phyloP scores from a whole-genome alignment of 1,140 invertebrate genomes.

The Hermetia illucens region DNA sequence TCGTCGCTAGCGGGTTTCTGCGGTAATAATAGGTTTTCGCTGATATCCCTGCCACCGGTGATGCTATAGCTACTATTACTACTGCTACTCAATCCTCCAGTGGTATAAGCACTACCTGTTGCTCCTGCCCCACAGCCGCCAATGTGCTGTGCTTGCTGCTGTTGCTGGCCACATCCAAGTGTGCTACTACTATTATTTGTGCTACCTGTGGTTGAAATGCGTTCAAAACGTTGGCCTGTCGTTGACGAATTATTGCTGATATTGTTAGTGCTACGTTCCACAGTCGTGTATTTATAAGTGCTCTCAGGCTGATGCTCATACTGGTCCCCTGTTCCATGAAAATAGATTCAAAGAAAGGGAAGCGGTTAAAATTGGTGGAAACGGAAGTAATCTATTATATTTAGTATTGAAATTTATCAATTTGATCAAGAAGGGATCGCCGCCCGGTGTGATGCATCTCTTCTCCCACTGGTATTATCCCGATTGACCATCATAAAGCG shows the following conservation, averaged over 20 bases:
- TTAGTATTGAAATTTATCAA: too few relatives aligned
- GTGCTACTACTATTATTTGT: conserved; percentile 1
- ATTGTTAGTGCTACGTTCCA: neutral
- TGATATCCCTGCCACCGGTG: too few relatives aligned
- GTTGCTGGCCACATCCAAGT: neutral
- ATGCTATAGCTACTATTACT: neutral
- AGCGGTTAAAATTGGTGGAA: too few relatives aligned
- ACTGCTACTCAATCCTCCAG: neutral
- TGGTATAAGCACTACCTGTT: neutral
- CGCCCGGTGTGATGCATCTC: too few relatives aligned
- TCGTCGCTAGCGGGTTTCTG: too few relatives aligned
- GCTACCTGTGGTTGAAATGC: neutral
- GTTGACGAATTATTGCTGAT: neutral
- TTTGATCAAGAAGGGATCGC: too few relatives aligned
- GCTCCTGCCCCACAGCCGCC: neutral
- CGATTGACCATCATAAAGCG: too few relatives aligned
- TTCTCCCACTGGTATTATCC: too few relatives aligned
- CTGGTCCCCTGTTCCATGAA: conserved; percentile 5
- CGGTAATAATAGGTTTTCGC: too few relatives aligned
- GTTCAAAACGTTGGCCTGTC: neutral
- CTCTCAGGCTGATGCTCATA: conserved; percentile 3
- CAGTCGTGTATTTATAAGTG: neutral
- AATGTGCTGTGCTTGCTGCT: neutral
- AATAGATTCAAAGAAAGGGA: neutral
- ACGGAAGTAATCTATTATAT: too few relatives aligned